Percentiles rank a stretch among this genome's conserved stretches.
phyloP scores from a whole-genome alignment of 2,888 invertebrate genomes.

The Nowickia ferox region DNA sequence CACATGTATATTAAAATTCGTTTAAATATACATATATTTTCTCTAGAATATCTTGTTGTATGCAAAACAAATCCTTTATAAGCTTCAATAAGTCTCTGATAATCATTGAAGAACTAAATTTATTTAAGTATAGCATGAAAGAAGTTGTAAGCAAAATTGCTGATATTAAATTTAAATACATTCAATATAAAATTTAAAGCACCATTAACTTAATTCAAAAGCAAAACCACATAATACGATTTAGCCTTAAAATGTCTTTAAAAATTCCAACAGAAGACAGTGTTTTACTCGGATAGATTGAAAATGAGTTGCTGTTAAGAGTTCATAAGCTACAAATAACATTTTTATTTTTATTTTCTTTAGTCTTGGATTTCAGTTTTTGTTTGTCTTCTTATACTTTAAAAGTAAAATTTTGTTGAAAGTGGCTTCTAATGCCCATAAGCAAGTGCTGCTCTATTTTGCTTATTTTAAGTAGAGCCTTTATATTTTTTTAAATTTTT shows the following conservation, averaged over 20 bases:
- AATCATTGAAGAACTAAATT: conserved; percentile 18
- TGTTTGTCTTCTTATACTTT: too few species aligned
- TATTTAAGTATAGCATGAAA: not conserved
- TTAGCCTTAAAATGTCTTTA: not conserved
- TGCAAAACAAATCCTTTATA: conserved; percentile 23
- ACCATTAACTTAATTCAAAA: conserved; percentile 3
- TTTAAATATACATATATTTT: not conserved
- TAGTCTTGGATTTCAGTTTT: too few species aligned
- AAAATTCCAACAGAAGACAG: not conserved
- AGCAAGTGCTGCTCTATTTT: too few species aligned
- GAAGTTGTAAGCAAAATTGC: conserved; percentile 2
- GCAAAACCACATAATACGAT: not conserved
- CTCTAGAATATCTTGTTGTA: conserved; percentile 29
- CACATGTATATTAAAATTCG: not conserved
- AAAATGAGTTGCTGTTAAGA: not conserved
- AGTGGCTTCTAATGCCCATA: too few species aligned
- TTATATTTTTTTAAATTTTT: too few species aligned
- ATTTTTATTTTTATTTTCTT: too few species aligned
- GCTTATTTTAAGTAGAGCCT: too few species aligned
- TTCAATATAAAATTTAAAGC: not conserved
- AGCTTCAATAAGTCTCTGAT: conserved; percentile 31
- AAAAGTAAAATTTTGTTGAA: too few species aligned
- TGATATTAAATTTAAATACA: conserved; percentile 37
- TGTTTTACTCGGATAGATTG: not conserved
- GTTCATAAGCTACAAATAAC: not conserved